Base-by-base conservation (phyloP, 1,140 invertebrate genomes). In the Zaprionus kolodkinae region DNA sequence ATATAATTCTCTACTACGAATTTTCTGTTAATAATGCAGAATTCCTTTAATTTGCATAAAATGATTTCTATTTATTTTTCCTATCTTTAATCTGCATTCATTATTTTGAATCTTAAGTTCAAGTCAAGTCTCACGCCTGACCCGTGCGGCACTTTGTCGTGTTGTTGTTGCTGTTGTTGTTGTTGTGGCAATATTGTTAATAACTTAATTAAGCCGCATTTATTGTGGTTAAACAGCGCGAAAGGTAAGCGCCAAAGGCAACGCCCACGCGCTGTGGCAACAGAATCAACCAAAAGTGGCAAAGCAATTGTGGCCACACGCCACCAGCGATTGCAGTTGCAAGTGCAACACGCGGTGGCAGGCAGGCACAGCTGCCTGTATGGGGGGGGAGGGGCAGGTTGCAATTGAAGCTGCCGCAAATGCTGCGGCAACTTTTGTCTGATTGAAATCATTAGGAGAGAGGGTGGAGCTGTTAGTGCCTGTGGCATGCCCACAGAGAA, bases 161-260 rank as follows among this genome's bases (percentile, higher is more conserved):
- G 40, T 45, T 65, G 52, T 59, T 70, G 40, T 36, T 67, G 21
- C 36, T 65, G 36, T 33, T 27, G 40, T 36, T 67, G 21, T 45
- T 65, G 36, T 33, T 27, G 25, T 55, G 13, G 54, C 62, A 38
- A 55, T 52, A 57, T 52, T 74, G 84, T 87, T 87, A 87, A 88
- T 88, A 79, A 74, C 84, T 88, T 89, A 88, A 89, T 88, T 88
- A 84, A 89, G 73, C 65, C 74, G 55, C 81, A 74, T 71, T 78
- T 45, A 15, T 45, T 75, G 76, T 78, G 78, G 45, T 17, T 81
- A 78, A 84, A 80, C 67, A 77, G 59, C 52, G 54, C 72, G 65
- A 55, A 45, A 76, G 69, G 43, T 38, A 76, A 3, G 27, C 27
- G 27, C 27, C 27, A 30, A 66, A 83, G 79, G 75, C 72, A 67